Base-by-base conservation (phyloP, 2,113 vertebrate species). In the Grammomys surdaster region DNA sequence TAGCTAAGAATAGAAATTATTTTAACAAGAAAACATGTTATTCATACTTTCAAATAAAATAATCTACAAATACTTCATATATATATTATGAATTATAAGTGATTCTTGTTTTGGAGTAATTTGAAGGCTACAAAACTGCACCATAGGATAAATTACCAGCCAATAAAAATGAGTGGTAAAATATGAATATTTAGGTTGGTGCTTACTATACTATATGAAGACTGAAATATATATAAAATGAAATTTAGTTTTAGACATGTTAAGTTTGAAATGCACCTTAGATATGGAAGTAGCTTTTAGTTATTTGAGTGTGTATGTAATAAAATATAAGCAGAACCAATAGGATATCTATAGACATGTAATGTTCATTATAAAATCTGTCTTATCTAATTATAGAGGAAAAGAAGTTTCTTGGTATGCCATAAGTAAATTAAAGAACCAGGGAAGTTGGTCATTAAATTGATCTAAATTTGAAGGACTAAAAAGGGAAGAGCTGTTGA, bases 1-100 rank as follows among this genome's bases (percentile, higher is more conserved):
- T 78, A 51, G 5, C 81, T 93, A 33, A 80, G n/a, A 91, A 69
- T 93, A 65, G 24, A 94, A 92, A 56, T 40, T n/a, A 54, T 85
- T 31, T 31, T 81, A 93, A 69, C 22, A 81, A 36, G 48, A 85
- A 91, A 80, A 5, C 3, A 81, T 87, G 65, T 89, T 85, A 58
- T 48, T 93, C 33, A 36, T 76, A 24, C 93, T 89, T 48, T 91
- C 56, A 78, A 78, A 92, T 56, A 43, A 65, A 43, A 65, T 85
- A 95, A 80, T 13, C 33, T 51, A 85, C 54, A 43, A 91, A 88
- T 24, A 75, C 28, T 90, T 92, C 24, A n/a, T n/a, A 36, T 93
- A 76, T 51, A 69, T 54, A 11, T 85, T 5, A 91, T 70, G 2
- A 13, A 26, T 88, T 2, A 84, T 46, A 73, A 75, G 51, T 93